Base-by-base conservation (phyloP, 2,888 invertebrate species). In the Biston betularia region DNA sequence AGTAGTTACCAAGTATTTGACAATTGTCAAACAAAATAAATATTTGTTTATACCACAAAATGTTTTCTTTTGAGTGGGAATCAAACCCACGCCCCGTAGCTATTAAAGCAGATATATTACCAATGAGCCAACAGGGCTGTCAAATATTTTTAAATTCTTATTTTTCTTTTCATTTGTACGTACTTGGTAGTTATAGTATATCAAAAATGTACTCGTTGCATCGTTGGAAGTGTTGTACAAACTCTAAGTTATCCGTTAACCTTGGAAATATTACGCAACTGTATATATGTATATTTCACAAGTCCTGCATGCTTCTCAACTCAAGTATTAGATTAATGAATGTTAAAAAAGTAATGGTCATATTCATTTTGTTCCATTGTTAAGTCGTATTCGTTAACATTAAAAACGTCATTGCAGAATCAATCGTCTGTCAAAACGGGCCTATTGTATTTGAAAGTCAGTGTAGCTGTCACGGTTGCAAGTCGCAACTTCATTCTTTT, bases 361-460 rank as follows among this genome's bases (percentile, higher is more conserved):
- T 49, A 58, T 58, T 58, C 49, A 40, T 58, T 58, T 49, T n/a
- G 49, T 48, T 40, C 49, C 24, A 58, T 58, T 58, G 49, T 58
- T 42, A 38, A 34, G n/a, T 10, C 34, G 7, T 33, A 49, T 48
- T 58, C 40, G 49, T 58, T 58, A 50, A 42, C 40, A 49, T 33
- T 24, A 33, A 7, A 58, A 58, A 49, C 49, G 58, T 49, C 58
- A 58, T 24, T 8, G 33, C 33, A 24, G 15, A 48, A 58, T 58
- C 58, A 58, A 49, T 49, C 49, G 49, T 58, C 38, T 58, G 49
- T 49, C 49, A 49, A 58, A 49, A 49, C 33, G 24, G 24, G 40
- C 49, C n/a, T 57, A 49, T 57, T 58, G 40, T 58, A 38, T 40
- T 58, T 52, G 35, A 34, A 8, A 35, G 50, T 12, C 33, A 5